Conservation (phyloP, 2,888 invertebrate genomes). For the Anticlea derivata region DNA sequence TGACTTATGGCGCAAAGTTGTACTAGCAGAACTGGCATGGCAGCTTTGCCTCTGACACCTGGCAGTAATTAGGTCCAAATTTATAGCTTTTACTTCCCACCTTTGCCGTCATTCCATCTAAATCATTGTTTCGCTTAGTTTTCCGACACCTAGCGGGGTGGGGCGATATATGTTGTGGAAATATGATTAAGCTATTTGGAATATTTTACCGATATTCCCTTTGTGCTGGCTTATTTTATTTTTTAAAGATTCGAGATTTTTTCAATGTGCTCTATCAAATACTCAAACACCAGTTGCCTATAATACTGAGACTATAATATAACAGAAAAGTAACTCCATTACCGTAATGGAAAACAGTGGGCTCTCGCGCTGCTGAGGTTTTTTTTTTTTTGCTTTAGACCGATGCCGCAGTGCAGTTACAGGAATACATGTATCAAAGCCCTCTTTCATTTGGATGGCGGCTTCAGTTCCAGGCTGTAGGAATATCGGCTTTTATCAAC, state of each 20-base stretch:
- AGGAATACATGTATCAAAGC: constrained; percentile 75
- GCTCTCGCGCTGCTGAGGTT: constrained; percentile 61
- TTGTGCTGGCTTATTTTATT: constrained; percentile 36
- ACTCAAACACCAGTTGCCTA: constrained; percentile 38
- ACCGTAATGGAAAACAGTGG: constrained; percentile 77
- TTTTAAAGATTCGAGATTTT: constrained; percentile 39
- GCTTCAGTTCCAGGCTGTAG: constrained; percentile 46
- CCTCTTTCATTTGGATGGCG: constrained; percentile 71
- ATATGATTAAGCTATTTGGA: constrained; percentile 44
- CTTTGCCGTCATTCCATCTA: constrained; percentile 54
- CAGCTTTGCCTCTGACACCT: constrained; percentile 73
- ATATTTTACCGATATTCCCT: constrained; percentile 36
- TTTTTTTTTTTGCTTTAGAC: constrained; percentile 61
- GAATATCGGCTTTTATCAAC: constrained; percentile 69
- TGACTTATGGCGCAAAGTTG: constrained; percentile 73
- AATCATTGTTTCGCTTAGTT: constrained; percentile 56
- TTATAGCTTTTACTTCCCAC: constrained; percentile 67
- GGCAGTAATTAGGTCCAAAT: constrained; percentile 74
- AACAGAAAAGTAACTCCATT: constrained; percentile 73
- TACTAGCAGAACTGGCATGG: constrained; percentile 50
- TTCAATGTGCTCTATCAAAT: constrained; percentile 38
- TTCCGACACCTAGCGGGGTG: constrained; percentile 42
- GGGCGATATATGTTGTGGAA: constrained; percentile 46
- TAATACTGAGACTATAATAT: constrained; percentile 64
- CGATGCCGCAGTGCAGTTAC: constrained; percentile 76